These are phyloP conservation scores for Synergus laeviventris DNA, from an alignment of 2,888 invertebrate species.

Conservation along the genomic window DNA sequence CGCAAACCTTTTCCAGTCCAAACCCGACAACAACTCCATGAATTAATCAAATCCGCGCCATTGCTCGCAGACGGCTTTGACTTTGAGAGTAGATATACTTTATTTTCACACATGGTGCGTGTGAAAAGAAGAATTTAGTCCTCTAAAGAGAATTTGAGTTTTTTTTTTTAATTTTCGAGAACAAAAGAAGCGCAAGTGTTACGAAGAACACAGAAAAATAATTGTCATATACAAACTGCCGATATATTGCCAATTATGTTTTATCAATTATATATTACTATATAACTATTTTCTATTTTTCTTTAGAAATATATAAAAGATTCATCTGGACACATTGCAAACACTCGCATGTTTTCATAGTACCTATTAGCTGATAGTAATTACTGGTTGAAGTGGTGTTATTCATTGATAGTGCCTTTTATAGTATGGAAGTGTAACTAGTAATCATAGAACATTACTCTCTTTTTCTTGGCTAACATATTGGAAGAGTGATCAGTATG, in stretches of 20 bases:
- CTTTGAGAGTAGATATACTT: neutral
- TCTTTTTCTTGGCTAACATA: neutral
- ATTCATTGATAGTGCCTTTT: neutral
- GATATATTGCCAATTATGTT: neutral
- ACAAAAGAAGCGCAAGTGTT: neutral
- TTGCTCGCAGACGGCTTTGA: constrained; percentile 7
- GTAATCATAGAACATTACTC: neutral
- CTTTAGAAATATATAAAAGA: neutral
- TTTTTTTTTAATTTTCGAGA: neutral
- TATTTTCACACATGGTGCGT: neutral
- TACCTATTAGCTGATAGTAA: neutral
- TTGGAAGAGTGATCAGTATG: neutral
- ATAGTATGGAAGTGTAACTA: neutral
- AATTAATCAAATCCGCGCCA: constrained; percentile 54
- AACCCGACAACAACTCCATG: constrained; percentile 43
- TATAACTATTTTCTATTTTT: neutral
- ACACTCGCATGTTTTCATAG: neutral
- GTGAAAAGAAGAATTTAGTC: neutral
- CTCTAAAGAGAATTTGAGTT: neutral
- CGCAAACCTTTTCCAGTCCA: constrained; percentile 48
- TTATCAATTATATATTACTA: neutral
- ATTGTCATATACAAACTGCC: neutral
- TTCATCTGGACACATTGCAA: neutral
- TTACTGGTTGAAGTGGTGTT: neutral
- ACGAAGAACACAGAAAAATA: neutral